Evolutionary conservation across 2,888 invertebrate species (phyloP).

Genomic region (Apeira syringaria): DNA sequence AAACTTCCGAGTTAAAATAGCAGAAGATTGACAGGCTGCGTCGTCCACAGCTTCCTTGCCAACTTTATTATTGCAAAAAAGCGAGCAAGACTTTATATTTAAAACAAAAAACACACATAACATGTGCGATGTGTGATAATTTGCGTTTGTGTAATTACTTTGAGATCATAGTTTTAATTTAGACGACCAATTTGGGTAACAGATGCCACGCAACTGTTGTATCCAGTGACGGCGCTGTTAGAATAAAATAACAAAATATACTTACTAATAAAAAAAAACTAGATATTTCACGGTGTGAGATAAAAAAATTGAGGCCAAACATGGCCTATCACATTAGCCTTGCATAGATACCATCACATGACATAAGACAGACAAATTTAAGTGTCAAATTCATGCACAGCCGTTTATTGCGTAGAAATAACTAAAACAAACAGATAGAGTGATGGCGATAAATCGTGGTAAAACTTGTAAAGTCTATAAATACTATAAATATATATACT

Average conservation of each 20-base stretch:
- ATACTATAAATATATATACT: too few species aligned
- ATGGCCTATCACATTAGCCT: too few species aligned
- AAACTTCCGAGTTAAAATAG: constrained; percentile 61
- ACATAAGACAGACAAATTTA: too few species aligned
- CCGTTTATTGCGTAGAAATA: too few species aligned
- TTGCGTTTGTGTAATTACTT: constrained; percentile 51
- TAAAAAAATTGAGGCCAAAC: too few species aligned
- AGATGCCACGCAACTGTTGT: constrained; percentile 47
- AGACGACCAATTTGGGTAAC: constrained; percentile 41
- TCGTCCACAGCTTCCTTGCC: constrained; percentile 71
- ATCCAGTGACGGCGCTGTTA: constrained; percentile 9
- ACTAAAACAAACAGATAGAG: not conserved
- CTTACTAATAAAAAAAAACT: too few species aligned
- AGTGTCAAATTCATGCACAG: too few species aligned
- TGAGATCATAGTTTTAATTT: constrained; percentile 62
- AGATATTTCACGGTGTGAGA: too few species aligned
- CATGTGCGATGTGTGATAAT: constrained; percentile 53
- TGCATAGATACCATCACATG: too few species aligned
- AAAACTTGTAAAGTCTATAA: constrained; percentile 13
- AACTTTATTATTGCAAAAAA: constrained; percentile 78
- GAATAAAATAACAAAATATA: too few species aligned
- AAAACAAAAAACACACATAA: constrained; percentile 42
- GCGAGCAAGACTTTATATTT: constrained; percentile 49
- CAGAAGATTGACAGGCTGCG: constrained; percentile 69
- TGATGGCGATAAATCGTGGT: not conserved